Percentiles rank a stretch among this genome's conserved stretches.
Evolutionary conservation across 2,888 invertebrate genomes (phyloP).

Genomic region (Dicranocentrus wangi): DNA sequence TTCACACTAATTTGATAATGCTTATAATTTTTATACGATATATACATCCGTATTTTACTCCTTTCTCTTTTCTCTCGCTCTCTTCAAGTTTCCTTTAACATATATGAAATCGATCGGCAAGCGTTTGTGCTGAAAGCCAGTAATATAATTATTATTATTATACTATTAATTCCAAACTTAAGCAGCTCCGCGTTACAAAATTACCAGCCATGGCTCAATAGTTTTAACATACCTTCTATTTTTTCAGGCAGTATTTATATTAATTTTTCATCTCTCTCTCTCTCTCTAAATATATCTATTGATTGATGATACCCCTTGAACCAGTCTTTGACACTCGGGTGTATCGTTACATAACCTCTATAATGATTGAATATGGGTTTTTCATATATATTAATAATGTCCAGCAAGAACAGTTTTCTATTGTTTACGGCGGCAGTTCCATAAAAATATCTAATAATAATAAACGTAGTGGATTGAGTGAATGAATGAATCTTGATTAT

Average conservation of each 20-base stretch:
- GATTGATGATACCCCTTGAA: conserved; percentile 55
- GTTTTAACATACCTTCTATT: not conserved
- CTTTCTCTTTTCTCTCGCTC: not conserved
- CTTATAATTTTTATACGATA: not conserved
- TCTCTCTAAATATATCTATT: not conserved
- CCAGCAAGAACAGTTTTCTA: not conserved
- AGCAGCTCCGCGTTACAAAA: conserved; percentile 3
- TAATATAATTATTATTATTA: not conserved
- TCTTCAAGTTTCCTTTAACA: not conserved
- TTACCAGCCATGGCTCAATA: conserved; percentile 21
- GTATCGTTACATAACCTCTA: not conserved
- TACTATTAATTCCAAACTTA: not conserved
- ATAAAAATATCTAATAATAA: not conserved
- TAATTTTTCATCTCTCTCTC: not conserved
- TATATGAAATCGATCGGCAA: too few relatives aligned
- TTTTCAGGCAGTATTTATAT: not conserved
- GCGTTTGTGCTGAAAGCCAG: not conserved
- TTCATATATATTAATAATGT: not conserved
- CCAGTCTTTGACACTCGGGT: conserved; percentile 63
- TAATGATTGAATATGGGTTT: not conserved
- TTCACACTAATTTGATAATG: not conserved
- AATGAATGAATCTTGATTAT: not conserved
- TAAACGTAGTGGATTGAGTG: conserved; percentile 17
- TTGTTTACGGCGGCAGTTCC: not conserved
- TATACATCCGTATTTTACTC: not conserved